Evolutionary conservation across 2,888 invertebrate genomes (phyloP).

Genomic region (Archaeoteleia sp.): DNA sequence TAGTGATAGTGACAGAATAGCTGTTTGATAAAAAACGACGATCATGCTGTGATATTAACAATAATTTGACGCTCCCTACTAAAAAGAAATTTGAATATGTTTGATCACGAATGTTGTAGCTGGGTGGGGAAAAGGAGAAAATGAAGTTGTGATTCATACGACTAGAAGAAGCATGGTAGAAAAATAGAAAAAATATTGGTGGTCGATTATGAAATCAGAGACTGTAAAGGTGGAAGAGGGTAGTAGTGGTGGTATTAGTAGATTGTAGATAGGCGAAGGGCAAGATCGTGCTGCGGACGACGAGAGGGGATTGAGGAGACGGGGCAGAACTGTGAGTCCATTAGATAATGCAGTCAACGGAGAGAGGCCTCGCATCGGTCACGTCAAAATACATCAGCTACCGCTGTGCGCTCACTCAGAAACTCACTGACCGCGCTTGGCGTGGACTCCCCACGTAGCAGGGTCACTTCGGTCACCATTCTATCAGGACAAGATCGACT

Average conservation of each 20-base stretch:
- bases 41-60: no score
- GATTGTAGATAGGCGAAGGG: conserved; percentile 50
- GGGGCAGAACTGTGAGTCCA: conserved; percentile 59
- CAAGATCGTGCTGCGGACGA: conserved; percentile 29
- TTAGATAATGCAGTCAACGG: conserved; percentile 67
- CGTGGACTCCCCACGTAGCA: conserved; percentile 71
- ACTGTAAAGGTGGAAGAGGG: conserved; percentile 22
- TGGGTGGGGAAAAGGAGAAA: background rate
- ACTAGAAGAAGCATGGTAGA: conserved; percentile 34
- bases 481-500: conserved; percentile 37
- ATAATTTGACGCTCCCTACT: no score
- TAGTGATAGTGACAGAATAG: no score
- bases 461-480: conserved; percentile 38
- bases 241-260: conserved; percentile 33
- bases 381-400: conserved; percentile 74
- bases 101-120: background rate
- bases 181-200: conserved; percentile 49
- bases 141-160: conserved; percentile 10
- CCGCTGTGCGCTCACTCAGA: conserved; percentile 73
- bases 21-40: no score
- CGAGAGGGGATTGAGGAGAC: conserved; percentile 44
- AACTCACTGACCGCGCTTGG: conserved; percentile 60
- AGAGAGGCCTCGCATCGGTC: conserved; percentile 64
- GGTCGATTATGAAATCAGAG: conserved; percentile 57
- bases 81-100: no score